These are phyloP conservation scores for Lindbergichthys nudifrons DNA, from an alignment of 2,797 vertebrate genomes.

Conservation along the genomic window DNA sequence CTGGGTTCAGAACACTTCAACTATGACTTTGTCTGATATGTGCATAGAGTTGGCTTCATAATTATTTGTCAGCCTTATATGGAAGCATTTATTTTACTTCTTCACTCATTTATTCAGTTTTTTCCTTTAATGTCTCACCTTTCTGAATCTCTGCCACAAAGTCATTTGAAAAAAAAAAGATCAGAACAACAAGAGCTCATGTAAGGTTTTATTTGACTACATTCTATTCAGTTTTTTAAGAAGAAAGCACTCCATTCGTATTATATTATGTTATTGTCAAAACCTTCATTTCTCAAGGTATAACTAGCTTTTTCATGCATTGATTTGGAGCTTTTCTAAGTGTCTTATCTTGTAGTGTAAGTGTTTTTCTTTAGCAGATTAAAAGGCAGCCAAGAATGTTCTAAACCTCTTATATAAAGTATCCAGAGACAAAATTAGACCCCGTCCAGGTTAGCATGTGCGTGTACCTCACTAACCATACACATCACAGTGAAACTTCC, in stretches of 20 bases:
- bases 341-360: constrained; percentile 14
- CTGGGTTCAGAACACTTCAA: not conserved
- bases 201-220: too few species aligned
- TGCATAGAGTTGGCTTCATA: not conserved
- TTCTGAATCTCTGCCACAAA: not conserved
- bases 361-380: constrained; percentile 25
- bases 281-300: not conserved
- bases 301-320: constrained; percentile 4
- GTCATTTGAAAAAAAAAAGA: too few species aligned
- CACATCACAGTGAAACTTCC: constrained; percentile 34
- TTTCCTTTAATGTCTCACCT: not conserved
- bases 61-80: not conserved
- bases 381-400: constrained; percentile 40
- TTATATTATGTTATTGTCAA: not conserved
- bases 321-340: constrained; percentile 6
- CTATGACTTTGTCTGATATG: not conserved
- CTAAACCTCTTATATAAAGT: constrained; percentile 35
- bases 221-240: not conserved
- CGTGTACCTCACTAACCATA: constrained; percentile 43
- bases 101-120: not conserved
- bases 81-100: not conserved
- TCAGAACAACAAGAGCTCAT: not conserved
- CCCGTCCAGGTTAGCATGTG: constrained; percentile 30
- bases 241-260: not conserved
- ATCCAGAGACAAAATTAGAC: constrained; percentile 35